phyloP scores from a whole-genome alignment of 1,140 invertebrate species.

The Pantala flavescens region DNA sequence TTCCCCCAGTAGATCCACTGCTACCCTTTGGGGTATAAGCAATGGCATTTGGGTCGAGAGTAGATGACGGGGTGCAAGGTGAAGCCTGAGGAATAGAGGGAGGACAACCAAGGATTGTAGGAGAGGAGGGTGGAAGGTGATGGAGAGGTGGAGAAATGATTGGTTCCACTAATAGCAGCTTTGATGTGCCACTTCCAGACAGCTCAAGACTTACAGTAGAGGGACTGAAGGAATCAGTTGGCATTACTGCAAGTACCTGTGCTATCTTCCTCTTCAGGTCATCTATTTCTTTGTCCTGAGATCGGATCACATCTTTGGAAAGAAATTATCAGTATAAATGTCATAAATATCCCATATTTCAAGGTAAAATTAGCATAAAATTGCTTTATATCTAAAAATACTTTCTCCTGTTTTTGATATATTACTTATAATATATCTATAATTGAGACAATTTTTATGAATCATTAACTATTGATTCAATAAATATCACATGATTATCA shows the following conservation, averaged over 20 bases:
- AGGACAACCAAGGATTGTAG: slow-evolving; percentile 26
- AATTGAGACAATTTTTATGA: background rate
- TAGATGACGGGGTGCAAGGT: slow-evolving; percentile 40
- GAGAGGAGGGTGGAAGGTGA: slow-evolving; percentile 32
- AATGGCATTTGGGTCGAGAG: slow-evolving; percentile 81
- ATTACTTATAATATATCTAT: background rate
- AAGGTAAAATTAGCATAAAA: too few relatives aligned
- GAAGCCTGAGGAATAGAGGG: slow-evolving; percentile 19
- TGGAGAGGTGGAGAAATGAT: slow-evolving; percentile 31
- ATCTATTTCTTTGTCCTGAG: slow-evolving; percentile 81
- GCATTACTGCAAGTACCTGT: slow-evolving; percentile 86
- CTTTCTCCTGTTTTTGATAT: too few relatives aligned
- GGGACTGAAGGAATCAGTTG: slow-evolving; percentile 52
- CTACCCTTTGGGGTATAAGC: slow-evolving; percentile 77
- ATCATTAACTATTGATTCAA: too few relatives aligned
- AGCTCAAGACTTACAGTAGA: slow-evolving; percentile 28
- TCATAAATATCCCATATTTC: background rate
- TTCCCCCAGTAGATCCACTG: slow-evolving; percentile 14
- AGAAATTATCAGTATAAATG: slow-evolving; percentile 17
- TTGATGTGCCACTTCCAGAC: slow-evolving; percentile 40
- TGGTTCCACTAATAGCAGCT: slow-evolving; percentile 39
- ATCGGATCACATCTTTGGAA: slow-evolving; percentile 55
- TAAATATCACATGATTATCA: too few relatives aligned
- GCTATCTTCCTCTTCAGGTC: slow-evolving; percentile 82
- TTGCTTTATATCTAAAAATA: too few relatives aligned